Base-by-base conservation (phyloP, 1,140 invertebrate genomes). In the Catajapyx aquilonaris region DNA sequence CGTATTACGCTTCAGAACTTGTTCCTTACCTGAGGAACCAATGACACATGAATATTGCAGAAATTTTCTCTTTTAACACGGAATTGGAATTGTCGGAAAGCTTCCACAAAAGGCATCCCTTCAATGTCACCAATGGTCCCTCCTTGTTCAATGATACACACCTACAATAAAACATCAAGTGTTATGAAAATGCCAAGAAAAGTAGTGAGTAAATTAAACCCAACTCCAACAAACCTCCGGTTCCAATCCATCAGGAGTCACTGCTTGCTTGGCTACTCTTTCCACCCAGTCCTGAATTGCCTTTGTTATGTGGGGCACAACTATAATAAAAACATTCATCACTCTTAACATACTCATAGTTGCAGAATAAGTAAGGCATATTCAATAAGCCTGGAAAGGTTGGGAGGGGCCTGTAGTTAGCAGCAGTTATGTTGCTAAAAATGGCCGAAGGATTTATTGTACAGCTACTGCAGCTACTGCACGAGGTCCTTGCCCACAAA, bases 41-140 rank as follows among this genome's bases (percentile, higher is more conserved):
- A 61, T 9, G 88, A 95, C 1, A 98, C 93, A 64, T 97, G 93
- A 20, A 93, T 87, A 51, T 74, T 74, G 57, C 87, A 91, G 52
- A 98, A 91, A 52, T 95, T 94, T 52, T 93, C 85, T 37, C 68
- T 65, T 47, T n/a, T n/a, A 1, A 90, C 86, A 42, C 81, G 60
- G 53, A 94, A 93, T 53, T 95, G 88, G 56, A 96, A 95, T 51
- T 96, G 91, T 19, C 93, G 61, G 53, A 98, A 97, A n/a, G 93
- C 91, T 63, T 97, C 91, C 3, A 96, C 84, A 63, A 96, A 98
- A 11, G 88, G 85, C 91, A 97, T 97, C 32, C 93, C 86, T 63
- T 99, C 95, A 44, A 99, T 99, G 56, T 99, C 95, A 16, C 90
- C 95, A 47, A 99, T 87, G 3, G 94, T 98, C 1, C 95, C 95